Percentiles rank a stretch among this genome's conserved stretches.
phyloP scores from a whole-genome alignment of 2,888 invertebrate species.

The Anodontia alba region DNA sequence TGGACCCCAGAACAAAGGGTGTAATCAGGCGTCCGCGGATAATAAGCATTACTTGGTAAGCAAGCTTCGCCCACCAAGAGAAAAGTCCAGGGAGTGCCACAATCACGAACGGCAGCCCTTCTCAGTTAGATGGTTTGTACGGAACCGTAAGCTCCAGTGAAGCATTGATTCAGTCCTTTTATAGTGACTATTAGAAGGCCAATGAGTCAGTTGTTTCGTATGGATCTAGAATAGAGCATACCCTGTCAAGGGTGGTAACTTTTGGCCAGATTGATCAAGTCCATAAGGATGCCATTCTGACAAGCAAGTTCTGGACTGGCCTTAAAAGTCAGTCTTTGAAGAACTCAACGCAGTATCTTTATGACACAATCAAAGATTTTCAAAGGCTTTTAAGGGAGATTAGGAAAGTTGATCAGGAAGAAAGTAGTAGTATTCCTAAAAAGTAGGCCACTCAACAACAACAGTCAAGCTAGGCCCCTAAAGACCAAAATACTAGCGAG shows the following conservation, averaged over 20 bases:
- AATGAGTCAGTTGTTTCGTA: conserved; percentile 38
- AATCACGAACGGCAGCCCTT: too few relatives aligned
- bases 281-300: conserved; percentile 36
- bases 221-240: conserved; percentile 39
- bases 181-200: conserved; percentile 24
- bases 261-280: conserved; percentile 25
- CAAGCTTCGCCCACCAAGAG: too few relatives aligned
- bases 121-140: conserved; percentile 30
- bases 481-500: neutral
- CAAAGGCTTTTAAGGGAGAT: conserved; percentile 31
- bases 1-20: too few relatives aligned
- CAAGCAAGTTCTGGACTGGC: conserved; percentile 40
- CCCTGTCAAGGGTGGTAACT: conserved; percentile 35
- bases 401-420: conserved; percentile 25
- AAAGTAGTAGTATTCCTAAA: neutral
- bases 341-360: conserved; percentile 38
- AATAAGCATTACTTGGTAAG: too few relatives aligned
- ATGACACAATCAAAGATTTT: conserved; percentile 35
- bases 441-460: neutral
- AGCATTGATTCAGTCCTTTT: conserved; percentile 42
- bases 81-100: too few relatives aligned
- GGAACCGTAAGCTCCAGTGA: conserved; percentile 35
- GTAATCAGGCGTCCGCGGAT: too few relatives aligned
- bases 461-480: neutral
- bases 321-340: conserved; percentile 26